Evolutionary conservation across 1,140 invertebrate species (phyloP).

Genomic region (Drosophila punjabiensis): DNA sequence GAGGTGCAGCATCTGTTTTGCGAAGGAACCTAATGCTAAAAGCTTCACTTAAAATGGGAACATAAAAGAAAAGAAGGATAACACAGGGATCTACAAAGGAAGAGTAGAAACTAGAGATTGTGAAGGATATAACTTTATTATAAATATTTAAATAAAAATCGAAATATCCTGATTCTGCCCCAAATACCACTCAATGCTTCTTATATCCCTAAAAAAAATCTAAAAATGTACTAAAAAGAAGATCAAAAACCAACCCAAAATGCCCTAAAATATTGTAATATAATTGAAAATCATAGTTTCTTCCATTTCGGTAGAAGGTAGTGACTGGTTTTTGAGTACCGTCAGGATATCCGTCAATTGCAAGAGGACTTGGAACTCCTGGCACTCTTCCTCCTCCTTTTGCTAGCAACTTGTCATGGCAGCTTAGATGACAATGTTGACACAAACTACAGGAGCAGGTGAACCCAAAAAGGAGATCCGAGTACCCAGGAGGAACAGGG

Average conservation of each 20-base stretch:
- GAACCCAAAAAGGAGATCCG: slow-evolving; percentile 6
- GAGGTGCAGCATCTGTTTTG: slow-evolving; percentile 24
- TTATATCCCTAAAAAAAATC: neutral
- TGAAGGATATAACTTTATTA: neutral
- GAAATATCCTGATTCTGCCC: neutral
- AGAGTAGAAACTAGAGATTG: too few species aligned
- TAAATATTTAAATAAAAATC: neutral
- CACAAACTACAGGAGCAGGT: slow-evolving; percentile 22
- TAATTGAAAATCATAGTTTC: neutral
- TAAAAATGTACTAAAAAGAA: neutral
- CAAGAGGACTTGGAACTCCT: neutral
- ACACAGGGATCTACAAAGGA: too few species aligned
- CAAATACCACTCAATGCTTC: neutral
- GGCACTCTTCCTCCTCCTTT: neutral
- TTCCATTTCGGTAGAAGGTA: neutral
- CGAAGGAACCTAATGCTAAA: slow-evolving; percentile 21
- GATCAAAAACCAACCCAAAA: neutral
- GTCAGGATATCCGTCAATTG: neutral
- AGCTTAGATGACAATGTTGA: slow-evolving; percentile 54
- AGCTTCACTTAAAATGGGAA: neutral
- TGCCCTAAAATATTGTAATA: neutral
- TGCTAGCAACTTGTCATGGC: slow-evolving; percentile 37
- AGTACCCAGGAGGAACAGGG: neutral
- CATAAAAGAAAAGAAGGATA: neutral
- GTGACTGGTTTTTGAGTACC: slow-evolving; percentile 1